These are phyloP conservation scores for Oryzias melastigma DNA, from an alignment of 2,113 vertebrate species.

Conservation along the genomic window DNA sequence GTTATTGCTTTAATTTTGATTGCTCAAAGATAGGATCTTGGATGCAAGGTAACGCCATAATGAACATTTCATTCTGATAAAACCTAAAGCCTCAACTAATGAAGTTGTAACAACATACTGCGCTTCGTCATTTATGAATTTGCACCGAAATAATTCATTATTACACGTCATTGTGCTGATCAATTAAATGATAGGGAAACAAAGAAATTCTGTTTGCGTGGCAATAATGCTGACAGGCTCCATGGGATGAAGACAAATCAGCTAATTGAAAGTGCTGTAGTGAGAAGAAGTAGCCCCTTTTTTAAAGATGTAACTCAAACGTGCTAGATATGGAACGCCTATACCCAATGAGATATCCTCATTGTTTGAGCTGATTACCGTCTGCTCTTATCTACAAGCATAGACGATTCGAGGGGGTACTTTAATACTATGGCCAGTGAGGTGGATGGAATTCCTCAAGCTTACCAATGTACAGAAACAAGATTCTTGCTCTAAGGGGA, in stretches of 20 bases:
- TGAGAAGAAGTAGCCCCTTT: constrained; percentile 8
- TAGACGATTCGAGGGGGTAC: constrained; percentile 24
- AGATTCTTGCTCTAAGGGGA: constrained; percentile 32
- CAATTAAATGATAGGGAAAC: constrained; percentile 76
- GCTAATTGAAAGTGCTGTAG: constrained; percentile 43
- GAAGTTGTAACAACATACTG: constrained; percentile 65
- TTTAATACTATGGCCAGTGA: constrained; percentile 59
- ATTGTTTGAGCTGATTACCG: constrained; percentile 52
- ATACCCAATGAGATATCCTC: constrained; percentile 35
- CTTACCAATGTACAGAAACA: constrained; percentile 44
- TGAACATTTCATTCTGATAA: constrained; percentile 54
- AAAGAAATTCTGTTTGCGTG: constrained; percentile 60
- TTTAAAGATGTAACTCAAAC: constrained; percentile 20
- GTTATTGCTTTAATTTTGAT: constrained; percentile 44
- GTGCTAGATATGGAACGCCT: constrained; percentile 38
- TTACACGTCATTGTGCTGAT: constrained; percentile 66
- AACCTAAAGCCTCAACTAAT: constrained; percentile 55
- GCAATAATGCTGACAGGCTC: constrained; percentile 56
- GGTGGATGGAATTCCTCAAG: constrained; percentile 47
- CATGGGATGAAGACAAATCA: constrained; percentile 49
- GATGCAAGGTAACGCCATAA: constrained; percentile 49
- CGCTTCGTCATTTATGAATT: constrained; percentile 64
- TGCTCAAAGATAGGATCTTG: constrained; percentile 29
- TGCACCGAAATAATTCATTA: constrained; percentile 71
- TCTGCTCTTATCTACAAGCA: constrained; percentile 46